phyloP scores from a whole-genome alignment of 2,888 invertebrate genomes.

The Acrobasis suavella region DNA sequence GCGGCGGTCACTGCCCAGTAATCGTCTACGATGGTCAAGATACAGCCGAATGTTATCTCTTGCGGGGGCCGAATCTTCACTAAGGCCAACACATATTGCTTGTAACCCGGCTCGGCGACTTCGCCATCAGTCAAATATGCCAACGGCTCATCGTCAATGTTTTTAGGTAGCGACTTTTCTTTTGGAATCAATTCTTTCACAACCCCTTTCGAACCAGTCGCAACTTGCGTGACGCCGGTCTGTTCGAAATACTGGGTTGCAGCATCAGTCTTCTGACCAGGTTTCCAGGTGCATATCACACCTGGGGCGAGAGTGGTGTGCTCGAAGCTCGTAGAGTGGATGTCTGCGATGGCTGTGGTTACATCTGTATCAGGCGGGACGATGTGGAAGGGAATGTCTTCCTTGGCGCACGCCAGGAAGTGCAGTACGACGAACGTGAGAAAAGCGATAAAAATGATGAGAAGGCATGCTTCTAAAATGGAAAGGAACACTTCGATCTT shows the following conservation, averaged over 20 bases:
- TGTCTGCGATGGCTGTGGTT: neutral
- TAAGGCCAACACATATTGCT: conserved; percentile 49
- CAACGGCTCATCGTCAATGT: neutral
- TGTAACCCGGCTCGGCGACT: conserved; percentile 36
- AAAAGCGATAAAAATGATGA: conserved; percentile 50
- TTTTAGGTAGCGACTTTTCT: neutral
- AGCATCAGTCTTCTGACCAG: conserved; percentile 53
- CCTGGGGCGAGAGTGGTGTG: conserved; percentile 33
- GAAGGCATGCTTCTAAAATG: conserved; percentile 49
- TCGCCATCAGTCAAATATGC: conserved; percentile 39
- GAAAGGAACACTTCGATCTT: conserved; percentile 52
- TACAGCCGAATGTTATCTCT: conserved; percentile 62
- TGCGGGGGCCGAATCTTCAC: conserved; percentile 53
- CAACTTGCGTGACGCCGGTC: neutral
- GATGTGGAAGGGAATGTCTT: neutral
- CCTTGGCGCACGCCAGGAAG: conserved; percentile 47
- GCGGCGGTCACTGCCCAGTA: conserved; percentile 67
- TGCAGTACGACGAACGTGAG: conserved; percentile 61
- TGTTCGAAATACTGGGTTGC: conserved; percentile 47
- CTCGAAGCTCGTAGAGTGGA: neutral
- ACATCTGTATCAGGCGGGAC: neutral
- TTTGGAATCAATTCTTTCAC: neutral
- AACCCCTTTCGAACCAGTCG: neutral
- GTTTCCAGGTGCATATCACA: conserved; percentile 60
- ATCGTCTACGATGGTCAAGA: conserved; percentile 53